These are phyloP conservation scores for Anthophora plumipes DNA, from an alignment of 2,888 invertebrate species.

Conservation along the genomic window DNA sequence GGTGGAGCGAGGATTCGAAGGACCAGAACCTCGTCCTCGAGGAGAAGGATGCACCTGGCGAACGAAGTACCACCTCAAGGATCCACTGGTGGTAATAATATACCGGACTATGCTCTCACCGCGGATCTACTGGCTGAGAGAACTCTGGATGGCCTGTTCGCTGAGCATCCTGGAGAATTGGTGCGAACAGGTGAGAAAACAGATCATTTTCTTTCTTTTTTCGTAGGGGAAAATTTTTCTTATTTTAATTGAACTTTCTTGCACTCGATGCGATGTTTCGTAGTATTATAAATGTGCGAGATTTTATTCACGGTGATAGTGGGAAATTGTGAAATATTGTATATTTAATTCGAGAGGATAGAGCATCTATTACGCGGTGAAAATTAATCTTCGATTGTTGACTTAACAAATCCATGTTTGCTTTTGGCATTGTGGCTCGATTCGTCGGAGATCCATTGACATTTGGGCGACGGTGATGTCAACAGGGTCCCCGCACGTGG, in stretches of 20 bases:
- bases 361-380: too few species aligned
- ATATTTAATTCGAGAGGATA: too few species aligned
- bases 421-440: neutral
- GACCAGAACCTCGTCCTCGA: conserved; percentile 78
- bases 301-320: too few species aligned
- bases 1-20: conserved; percentile 74
- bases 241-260: too few species aligned
- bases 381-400: too few species aligned
- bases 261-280: too few species aligned
- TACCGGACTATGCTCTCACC: conserved; percentile 88
- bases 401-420: neutral
- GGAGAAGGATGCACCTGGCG: conserved; percentile 90
- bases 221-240: too few species aligned
- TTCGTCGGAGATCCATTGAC: neutral
- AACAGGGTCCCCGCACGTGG: conserved; percentile 83
- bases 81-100: conserved; percentile 76
- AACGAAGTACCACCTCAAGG: conserved; percentile 90
- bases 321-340: too few species aligned
- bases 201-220: too few species aligned
- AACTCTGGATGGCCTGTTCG: conserved; percentile 92
- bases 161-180: conserved; percentile 96
- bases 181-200: conserved; percentile 91
- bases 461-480: conserved; percentile 10
- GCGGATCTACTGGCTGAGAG: conserved; percentile 93
- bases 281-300: too few species aligned